These are phyloP conservation scores for Ligdia adustata DNA, from an alignment of 2,888 invertebrate species.

Conservation along the genomic window DNA sequence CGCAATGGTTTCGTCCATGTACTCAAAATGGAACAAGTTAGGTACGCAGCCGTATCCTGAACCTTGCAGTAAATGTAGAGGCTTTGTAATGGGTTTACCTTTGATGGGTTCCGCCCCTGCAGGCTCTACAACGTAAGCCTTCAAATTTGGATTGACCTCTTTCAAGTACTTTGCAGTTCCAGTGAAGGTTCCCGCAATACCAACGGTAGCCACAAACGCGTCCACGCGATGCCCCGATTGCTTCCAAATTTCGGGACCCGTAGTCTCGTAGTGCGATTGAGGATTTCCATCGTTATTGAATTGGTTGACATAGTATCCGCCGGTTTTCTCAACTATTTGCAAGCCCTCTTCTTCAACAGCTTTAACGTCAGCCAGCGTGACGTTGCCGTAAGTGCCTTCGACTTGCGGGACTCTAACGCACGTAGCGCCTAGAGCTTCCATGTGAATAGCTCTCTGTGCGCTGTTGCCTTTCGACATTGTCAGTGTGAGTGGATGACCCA, in stretches of 20 bases:
- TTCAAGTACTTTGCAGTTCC: conserved; percentile 70
- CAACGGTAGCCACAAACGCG: conserved; percentile 70
- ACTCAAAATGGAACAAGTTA: no score
- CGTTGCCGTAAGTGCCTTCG: conserved; percentile 73
- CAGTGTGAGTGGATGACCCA: conserved; percentile 68
- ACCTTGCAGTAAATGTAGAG: no score
- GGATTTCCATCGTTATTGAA: conserved; percentile 65
- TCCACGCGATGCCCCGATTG: conserved; percentile 74
- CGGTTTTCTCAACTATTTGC: conserved; percentile 56
- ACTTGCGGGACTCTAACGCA: conserved; percentile 72
- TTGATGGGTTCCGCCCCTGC: no score
- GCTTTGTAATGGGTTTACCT: no score
- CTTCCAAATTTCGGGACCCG: conserved; percentile 76
- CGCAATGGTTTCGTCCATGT: no score
- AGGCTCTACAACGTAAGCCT: no score
- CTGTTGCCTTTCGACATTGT: conserved; percentile 78
- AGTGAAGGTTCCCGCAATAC: conserved; percentile 71
- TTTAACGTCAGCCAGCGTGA: conserved; percentile 67
- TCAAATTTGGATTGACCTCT: conserved; percentile 61
- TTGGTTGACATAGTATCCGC: conserved; percentile 71
- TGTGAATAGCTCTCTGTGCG: conserved; percentile 69
- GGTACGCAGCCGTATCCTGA: no score
- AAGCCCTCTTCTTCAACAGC: conserved; percentile 64
- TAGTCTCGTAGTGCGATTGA: conserved; percentile 64
- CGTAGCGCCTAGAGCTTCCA: conserved; percentile 74